Evolutionary conservation across 2,113 vertebrate genomes (phyloP).

Genomic region (Fregetta grallaria): DNA sequence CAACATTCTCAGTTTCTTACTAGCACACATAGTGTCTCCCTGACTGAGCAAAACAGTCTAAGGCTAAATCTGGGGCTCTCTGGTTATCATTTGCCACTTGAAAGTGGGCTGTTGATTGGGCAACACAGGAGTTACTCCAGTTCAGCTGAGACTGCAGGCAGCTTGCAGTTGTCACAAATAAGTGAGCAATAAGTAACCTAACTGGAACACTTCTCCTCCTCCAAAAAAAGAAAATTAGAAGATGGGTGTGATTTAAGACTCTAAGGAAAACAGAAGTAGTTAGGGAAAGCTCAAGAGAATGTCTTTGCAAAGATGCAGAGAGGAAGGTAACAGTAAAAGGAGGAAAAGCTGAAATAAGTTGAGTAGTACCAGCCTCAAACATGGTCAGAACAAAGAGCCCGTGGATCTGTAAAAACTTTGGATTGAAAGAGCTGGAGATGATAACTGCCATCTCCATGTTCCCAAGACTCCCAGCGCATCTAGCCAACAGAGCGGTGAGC

Average conservation of each 20-base stretch:
- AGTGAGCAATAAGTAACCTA: neutral
- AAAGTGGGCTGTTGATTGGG: neutral
- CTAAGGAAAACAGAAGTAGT: neutral
- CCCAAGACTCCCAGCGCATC: fast-evolving
- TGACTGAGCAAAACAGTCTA: neutral
- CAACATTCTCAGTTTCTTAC: neutral
- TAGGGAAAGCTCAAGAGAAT: neutral
- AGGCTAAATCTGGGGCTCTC: neutral
- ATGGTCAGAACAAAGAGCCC: neutral
- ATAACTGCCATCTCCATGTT: neutral
- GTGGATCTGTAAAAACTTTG: neutral
- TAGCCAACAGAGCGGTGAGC: neutral
- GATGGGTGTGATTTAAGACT: neutral
- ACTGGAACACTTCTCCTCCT: neutral
- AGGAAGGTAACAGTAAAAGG: neutral
- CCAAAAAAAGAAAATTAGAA: neutral
- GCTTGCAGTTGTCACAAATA: neutral
- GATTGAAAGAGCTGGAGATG: neutral
- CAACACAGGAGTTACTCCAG: neutral
- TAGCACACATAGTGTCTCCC: neutral
- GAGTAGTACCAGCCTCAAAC: neutral
- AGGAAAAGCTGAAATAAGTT: neutral
- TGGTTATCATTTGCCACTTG: neutral
- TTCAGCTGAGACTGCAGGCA: neutral
- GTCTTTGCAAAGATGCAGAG: neutral